Percentiles rank a stretch among this genome's conserved stretches.
phyloP scores from a whole-genome alignment of 2,113 vertebrate species.

The Phalacrocorax aristotelis region DNA sequence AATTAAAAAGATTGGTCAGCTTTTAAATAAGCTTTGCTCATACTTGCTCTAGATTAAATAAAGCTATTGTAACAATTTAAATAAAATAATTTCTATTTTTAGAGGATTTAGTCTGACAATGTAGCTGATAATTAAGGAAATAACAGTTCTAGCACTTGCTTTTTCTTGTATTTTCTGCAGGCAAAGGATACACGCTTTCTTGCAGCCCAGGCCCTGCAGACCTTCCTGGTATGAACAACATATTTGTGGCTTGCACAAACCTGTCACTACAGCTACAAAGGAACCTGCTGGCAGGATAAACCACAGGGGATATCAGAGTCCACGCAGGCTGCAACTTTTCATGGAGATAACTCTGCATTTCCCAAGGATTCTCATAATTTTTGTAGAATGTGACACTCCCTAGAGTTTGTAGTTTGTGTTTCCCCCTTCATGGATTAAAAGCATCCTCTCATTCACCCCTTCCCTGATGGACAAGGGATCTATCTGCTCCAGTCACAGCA shows the following conservation, averaged over 20 bases:
- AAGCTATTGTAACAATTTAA: slow-evolving; percentile 34
- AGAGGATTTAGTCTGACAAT: background rate
- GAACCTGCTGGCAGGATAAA: background rate
- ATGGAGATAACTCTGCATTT: background rate
- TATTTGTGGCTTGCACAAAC: background rate
- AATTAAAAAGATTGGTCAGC: slow-evolving; percentile 43
- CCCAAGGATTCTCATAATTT: background rate
- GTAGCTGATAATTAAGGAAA: slow-evolving; percentile 33
- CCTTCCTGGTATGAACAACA: background rate
- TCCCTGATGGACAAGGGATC: background rate
- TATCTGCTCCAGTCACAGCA: background rate
- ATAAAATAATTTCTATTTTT: slow-evolving; percentile 43
- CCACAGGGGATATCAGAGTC: background rate
- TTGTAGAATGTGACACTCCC: background rate
- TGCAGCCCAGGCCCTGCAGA: background rate
- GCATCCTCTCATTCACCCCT: background rate
- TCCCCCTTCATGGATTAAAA: background rate
- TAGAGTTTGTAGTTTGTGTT: background rate
- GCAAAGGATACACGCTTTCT: background rate
- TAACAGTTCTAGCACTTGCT: background rate
- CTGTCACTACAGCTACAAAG: background rate
- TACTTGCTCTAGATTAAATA: slow-evolving; percentile 20
- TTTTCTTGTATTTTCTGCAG: background rate
- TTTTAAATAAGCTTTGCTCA: slow-evolving; percentile 33
- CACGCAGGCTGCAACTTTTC: background rate